Evolutionary conservation across 2,888 invertebrate genomes (phyloP).

Genomic region (Agrotis exclamationis): DNA sequence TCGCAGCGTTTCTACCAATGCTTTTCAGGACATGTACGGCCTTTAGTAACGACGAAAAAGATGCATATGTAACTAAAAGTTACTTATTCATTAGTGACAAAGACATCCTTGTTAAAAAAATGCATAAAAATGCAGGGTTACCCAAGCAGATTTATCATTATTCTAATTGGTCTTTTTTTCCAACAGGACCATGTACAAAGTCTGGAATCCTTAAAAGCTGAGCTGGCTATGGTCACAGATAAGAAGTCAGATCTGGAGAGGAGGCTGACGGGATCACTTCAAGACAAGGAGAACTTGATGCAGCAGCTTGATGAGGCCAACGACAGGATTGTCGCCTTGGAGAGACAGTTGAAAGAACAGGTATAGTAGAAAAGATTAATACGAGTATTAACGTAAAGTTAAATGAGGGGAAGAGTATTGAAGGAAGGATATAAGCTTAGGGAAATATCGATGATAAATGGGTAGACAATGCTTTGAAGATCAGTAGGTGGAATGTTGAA

Average conservation of each 20-base stretch:
- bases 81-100: too few relatives aligned
- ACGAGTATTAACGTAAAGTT: too few relatives aligned
- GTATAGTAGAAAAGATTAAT: conserved; percentile 82
- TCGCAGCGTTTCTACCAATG: too few relatives aligned
- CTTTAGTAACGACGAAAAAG: too few relatives aligned
- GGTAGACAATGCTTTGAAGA: not conserved
- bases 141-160: too few relatives aligned
- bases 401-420: too few relatives aligned
- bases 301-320: conserved; percentile 97
- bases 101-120: too few relatives aligned
- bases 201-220: conserved; percentile 96
- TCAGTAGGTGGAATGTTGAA: not conserved
- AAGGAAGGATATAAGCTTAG: not conserved
- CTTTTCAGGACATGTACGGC: too few relatives aligned
- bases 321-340: conserved; percentile 96
- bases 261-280: conserved; percentile 93
- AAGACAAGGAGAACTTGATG: conserved; percentile 95
- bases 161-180: conserved; percentile 11
- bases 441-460: not conserved
- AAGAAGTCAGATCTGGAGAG: conserved; percentile 96
- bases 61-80: too few relatives aligned
- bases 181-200: conserved; percentile 96
- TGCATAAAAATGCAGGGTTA: too few relatives aligned
- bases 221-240: conserved; percentile 95
- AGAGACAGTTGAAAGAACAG: conserved; percentile 96